A percentile compares a stretch with the other conserved stretches of the same genome.
Conservation (phyloP, 2,888 invertebrate species). For the Zeuzera pyrina region DNA sequence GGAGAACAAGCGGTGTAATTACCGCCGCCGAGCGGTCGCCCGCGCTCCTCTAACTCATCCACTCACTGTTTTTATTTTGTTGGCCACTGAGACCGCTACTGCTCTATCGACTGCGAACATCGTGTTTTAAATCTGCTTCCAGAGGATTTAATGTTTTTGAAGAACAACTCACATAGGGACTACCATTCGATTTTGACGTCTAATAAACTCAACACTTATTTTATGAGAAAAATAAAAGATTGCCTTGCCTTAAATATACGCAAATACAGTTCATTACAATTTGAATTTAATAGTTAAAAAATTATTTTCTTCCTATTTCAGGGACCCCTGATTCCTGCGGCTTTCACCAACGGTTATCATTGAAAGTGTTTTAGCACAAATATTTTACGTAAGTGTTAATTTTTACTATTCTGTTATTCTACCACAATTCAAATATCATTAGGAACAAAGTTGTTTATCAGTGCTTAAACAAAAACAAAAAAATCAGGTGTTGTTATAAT, state of each 20-base stretch:
- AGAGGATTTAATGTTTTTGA: conserved; percentile 60
- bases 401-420: conserved; percentile 38
- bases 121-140: conserved; percentile 64
- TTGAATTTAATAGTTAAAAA: background rate
- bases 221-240: too few relatives aligned
- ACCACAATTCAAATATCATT: too few relatives aligned
- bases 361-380: conserved; percentile 78
- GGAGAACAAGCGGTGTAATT: conserved; percentile 75
- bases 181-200: conserved; percentile 50
- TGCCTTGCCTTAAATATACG: too few relatives aligned
- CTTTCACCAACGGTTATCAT: conserved; percentile 99
- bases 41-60: conserved; percentile 69
- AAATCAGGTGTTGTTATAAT: conserved; percentile 32
- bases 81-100: conserved; percentile 53
- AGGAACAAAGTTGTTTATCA: too few relatives aligned
- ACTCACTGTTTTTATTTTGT: conserved; percentile 68
- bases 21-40: conserved; percentile 68
- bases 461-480: too few relatives aligned
- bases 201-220: too few relatives aligned
- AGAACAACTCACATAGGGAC: too few relatives aligned
- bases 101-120: conserved; percentile 64
- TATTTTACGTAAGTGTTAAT: conserved; percentile 66
- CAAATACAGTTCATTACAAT: conserved; percentile 5
- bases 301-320: conserved; percentile 75
- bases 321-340: conserved; percentile 98